Conservation (phyloP, 2,113 vertebrate species). For the Anolis carolinensis region DNA sequence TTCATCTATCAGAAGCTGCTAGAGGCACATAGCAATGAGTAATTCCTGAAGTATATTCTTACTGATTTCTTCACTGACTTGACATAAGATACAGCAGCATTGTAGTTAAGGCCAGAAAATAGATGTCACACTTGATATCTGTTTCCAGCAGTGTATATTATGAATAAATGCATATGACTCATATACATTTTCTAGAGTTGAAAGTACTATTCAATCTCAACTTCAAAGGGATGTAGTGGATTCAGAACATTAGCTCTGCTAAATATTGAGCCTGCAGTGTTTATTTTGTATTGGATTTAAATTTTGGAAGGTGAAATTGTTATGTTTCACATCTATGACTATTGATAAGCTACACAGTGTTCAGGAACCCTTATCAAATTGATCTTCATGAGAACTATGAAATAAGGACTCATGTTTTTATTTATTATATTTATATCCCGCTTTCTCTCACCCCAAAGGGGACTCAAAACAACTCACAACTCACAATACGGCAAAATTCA, state of each 20-base stretch:
- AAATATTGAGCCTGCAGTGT: background rate
- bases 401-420: background rate
- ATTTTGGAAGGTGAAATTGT: slow-evolving; percentile 4
- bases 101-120: slow-evolving; percentile 8
- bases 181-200: slow-evolving; percentile 14
- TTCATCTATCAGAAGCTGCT: slow-evolving; percentile 7
- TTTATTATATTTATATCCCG: too few species aligned
- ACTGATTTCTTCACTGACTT: slow-evolving; percentile 13
- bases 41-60: slow-evolving; percentile 3
- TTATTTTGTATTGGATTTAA: slow-evolving; percentile 20
- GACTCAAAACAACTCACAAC: too few species aligned
- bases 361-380: background rate
- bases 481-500: too few species aligned
- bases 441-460: too few species aligned
- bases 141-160: slow-evolving; percentile 16
- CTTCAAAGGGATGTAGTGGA: slow-evolving; percentile 10
- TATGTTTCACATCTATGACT: slow-evolving; percentile 19
- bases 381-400: background rate
- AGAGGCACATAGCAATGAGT: slow-evolving; percentile 1
- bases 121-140: slow-evolving; percentile 18
- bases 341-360: background rate
- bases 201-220: slow-evolving; percentile 18
- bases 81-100: background rate
- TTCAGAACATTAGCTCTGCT: background rate
- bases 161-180: slow-evolving; percentile 19